phyloP scores from a whole-genome alignment of 1,140 invertebrate genomes.

The Xylocopa sonorina region DNA sequence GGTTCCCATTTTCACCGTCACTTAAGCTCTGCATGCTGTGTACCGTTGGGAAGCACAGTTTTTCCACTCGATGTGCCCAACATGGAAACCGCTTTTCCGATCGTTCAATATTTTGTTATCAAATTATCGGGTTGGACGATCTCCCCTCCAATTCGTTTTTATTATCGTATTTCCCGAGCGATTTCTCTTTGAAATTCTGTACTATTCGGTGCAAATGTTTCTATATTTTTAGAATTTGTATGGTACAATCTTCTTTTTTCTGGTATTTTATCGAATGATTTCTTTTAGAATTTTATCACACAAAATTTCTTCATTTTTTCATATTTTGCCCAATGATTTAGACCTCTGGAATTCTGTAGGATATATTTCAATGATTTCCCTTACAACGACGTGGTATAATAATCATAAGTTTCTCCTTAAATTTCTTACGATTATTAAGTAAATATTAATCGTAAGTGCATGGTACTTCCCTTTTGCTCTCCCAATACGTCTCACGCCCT shows the following conservation, averaged over 20 bases:
- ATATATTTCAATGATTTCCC: no score
- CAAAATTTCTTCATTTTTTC: background rate
- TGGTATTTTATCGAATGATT: background rate
- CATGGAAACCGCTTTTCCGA: background rate
- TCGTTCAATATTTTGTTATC: background rate
- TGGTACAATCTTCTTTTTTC: background rate
- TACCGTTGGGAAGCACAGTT: background rate
- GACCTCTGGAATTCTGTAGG: no score
- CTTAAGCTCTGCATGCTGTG: slow-evolving; percentile 50
- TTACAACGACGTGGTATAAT: no score
- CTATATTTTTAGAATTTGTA: no score
- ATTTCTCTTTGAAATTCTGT: no score
- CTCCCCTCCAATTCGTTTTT: background rate
- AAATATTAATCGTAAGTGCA: no score
- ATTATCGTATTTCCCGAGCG: background rate
- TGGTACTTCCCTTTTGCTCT: no score
- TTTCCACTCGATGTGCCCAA: background rate
- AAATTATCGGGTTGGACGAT: background rate
- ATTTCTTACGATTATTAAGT: no score
- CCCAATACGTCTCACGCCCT: no score
- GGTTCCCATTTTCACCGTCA: slow-evolving; percentile 8
- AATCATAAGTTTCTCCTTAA: no score
- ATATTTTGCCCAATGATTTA: no score
- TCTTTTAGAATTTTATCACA: background rate
- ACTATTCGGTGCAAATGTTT: no score